Percentiles rank a stretch among this genome's conserved stretches.
phyloP scores from a whole-genome alignment of 2,113 vertebrate genomes.

The Psammodynastes pulverulentus region DNA sequence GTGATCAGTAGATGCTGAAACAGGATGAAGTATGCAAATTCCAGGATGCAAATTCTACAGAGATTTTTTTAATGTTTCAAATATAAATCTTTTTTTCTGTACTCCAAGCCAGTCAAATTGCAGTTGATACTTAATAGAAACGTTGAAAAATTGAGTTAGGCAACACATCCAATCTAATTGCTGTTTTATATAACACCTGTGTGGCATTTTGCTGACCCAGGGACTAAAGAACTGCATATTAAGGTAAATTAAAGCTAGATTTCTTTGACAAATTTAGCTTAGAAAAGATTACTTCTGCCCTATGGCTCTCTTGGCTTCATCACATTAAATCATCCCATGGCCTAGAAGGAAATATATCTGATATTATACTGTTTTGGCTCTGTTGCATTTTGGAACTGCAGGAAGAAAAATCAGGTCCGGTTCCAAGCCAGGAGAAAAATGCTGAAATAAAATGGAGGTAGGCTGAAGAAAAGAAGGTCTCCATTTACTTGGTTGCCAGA shows the following conservation, averaged over 20 bases:
- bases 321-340: not conserved
- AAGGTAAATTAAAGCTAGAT: conserved; percentile 11
- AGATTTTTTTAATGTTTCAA: conserved; percentile 5
- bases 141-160: not conserved
- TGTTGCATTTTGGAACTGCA: not conserved
- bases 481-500: too few relatives aligned
- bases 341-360: not conserved
- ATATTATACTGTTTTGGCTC: not conserved
- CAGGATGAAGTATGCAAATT: not conserved
- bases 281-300: not conserved
- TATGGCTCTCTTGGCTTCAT: not conserved
- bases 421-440: too few relatives aligned
- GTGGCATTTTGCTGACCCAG: not conserved
- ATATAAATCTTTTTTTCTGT: not conserved
- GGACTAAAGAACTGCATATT: not conserved
- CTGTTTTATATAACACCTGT: not conserved
- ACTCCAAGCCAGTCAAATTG: not conserved
- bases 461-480: too few relatives aligned
- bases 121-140: not conserved
- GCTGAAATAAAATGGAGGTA: too few relatives aligned
- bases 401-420: too few relatives aligned
- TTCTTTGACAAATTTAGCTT: conserved; percentile 21
- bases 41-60: not conserved
- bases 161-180: not conserved
- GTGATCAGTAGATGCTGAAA: not conserved